These are phyloP conservation scores for Chaenocephalus aceratus DNA, from an alignment of 2,113 vertebrate species.

Conservation along the genomic window DNA sequence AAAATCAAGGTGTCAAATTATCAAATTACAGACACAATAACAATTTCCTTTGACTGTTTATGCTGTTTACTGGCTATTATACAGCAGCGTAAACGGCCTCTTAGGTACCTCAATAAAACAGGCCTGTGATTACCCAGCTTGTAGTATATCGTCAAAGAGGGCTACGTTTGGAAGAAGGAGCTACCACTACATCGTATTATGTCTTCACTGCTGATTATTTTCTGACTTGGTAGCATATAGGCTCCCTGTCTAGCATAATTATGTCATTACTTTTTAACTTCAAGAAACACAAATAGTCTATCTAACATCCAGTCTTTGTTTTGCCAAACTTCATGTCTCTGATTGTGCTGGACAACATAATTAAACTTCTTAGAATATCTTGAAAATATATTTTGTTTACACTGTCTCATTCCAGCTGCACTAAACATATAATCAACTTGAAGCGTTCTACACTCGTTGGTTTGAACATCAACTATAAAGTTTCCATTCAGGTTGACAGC, in stretches of 20 bases:
- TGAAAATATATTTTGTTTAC: conserved; percentile 68
- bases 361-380: conserved; percentile 54
- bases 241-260: conserved; percentile 31
- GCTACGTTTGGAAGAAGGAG: conserved; percentile 2
- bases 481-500: conserved; percentile 64
- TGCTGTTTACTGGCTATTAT: conserved; percentile 62
- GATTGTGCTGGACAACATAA: conserved; percentile 28
- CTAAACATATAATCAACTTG: conserved; percentile 75
- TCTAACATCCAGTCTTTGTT: conserved; percentile 37
- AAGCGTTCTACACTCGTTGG: conserved; percentile 42
- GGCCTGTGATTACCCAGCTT: conserved; percentile 43
- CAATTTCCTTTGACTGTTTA: conserved; percentile 54
- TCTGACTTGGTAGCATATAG: neutral
- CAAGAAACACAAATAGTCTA: conserved; percentile 26
- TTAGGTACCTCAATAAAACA: conserved; percentile 61
- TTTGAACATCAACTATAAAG: conserved; percentile 50
- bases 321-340: conserved; percentile 49
- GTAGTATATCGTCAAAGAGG: neutral
- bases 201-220: conserved; percentile 18
- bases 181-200: neutral
- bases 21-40: conserved; percentile 43
- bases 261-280: conserved; percentile 49
- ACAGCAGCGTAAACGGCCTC: conserved; percentile 56
- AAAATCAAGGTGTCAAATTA: conserved; percentile 61
- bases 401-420: conserved; percentile 62